Conservation (phyloP, 53 echinoderm and acorn worm species). For the Henricia sp. region DNA sequence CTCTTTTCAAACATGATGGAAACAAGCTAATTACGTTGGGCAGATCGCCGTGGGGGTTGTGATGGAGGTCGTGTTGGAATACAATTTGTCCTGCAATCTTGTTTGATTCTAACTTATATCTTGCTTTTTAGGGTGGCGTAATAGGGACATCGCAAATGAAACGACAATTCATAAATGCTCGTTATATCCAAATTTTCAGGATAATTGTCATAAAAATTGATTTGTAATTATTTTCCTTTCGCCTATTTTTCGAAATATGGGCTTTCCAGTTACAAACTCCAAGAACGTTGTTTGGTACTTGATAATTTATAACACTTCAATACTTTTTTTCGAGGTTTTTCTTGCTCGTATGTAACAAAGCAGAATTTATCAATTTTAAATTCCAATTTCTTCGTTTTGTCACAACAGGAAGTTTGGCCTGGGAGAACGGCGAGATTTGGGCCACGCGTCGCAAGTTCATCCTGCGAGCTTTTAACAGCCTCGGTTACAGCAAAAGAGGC, state of each 20-base stretch:
- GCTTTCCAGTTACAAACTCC: too few species aligned
- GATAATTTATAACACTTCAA: too few species aligned
- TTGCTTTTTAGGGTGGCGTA: slow-evolving; percentile 65
- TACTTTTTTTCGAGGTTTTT: too few species aligned
- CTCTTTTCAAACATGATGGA: neutral
- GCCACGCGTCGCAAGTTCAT: slow-evolving; percentile 66
- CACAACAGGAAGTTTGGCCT: slow-evolving; percentile 61
- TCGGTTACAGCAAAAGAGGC: slow-evolving; percentile 49
- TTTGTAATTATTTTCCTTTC: too few species aligned
- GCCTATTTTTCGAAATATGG: too few species aligned
- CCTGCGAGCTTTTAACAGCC: slow-evolving; percentile 47
- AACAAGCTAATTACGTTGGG: neutral
- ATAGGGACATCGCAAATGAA: slow-evolving; percentile 66
- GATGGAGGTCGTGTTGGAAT: neutral
- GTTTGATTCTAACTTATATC: slow-evolving; percentile 20
- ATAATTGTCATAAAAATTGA: too few species aligned
- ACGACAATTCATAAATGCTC: too few species aligned
- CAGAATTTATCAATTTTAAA: too few species aligned
- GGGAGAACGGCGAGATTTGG: slow-evolving; percentile 73
- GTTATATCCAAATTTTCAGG: too few species aligned
- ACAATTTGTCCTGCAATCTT: neutral
- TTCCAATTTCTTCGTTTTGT: neutral
- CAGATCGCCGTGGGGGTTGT: neutral
- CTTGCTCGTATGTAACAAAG: too few species aligned
- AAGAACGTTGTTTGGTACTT: too few species aligned